phyloP scores from a whole-genome alignment of 1,140 invertebrate species.

The Drosophila bipectinata region DNA sequence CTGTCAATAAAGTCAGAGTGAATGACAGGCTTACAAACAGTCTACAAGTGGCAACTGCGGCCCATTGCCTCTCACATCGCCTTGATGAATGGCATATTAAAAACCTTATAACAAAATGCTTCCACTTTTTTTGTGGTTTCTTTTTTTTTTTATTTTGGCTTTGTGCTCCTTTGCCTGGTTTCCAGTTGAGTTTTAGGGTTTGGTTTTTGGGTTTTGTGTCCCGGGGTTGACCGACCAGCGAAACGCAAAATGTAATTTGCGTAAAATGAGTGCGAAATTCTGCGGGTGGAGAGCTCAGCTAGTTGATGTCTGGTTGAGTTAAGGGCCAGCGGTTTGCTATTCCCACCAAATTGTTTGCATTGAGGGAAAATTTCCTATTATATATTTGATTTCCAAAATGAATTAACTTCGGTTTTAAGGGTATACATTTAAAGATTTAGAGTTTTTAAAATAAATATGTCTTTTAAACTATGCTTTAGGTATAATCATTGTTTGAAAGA shows the following conservation, averaged over 20 bases:
- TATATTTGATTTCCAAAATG: not conserved
- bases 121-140: constrained; percentile 3
- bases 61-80: not conserved
- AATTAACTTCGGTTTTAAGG: not conserved
- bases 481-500: too few relatives aligned
- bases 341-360: not conserved
- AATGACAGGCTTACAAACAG: constrained; percentile 75
- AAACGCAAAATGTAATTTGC: constrained; percentile 72
- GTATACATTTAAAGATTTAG: not conserved
- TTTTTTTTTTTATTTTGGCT: not conserved
- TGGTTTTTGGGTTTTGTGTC: constrained; percentile 13
- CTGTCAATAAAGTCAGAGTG: constrained; percentile 78
- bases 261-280: constrained; percentile 56
- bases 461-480: too few relatives aligned
- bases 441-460: not conserved
- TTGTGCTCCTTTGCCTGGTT: not conserved
- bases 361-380: constrained; percentile 1
- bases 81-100: constrained; percentile 75
- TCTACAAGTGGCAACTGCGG: constrained; percentile 56
- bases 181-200: not conserved
- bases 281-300: constrained; percentile 11
- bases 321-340: constrained; percentile 3
- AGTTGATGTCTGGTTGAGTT: constrained; percentile 37
- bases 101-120: constrained; percentile 57
- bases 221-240: constrained; percentile 43